Percentiles rank a stretch among this genome's conserved stretches.
These are phyloP conservation scores for Oxyteleia sp. DNA, from an alignment of 2,888 invertebrate species.

Conservation along the genomic window DNA sequence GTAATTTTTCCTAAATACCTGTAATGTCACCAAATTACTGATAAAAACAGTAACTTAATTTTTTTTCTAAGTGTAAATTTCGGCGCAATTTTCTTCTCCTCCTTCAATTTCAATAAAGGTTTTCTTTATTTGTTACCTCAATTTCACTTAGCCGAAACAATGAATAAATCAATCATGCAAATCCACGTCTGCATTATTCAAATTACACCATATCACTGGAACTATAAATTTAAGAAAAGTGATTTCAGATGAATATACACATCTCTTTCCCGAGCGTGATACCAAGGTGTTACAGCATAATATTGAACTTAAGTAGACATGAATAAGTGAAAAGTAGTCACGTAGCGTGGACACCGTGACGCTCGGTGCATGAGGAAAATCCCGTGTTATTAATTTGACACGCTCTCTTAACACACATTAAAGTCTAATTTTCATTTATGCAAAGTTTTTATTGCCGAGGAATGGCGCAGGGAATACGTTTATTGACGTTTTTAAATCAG, in stretches of 20 bases:
- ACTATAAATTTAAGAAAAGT: constrained; percentile 28
- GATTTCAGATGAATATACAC: constrained; percentile 8
- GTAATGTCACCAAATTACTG: too few relatives aligned
- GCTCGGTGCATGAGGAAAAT: not conserved
- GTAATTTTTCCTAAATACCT: too few relatives aligned
- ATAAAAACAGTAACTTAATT: too few relatives aligned
- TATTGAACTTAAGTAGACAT: constrained; percentile 8
- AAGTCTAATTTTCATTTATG: not conserved
- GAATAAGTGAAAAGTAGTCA: constrained; percentile 25
- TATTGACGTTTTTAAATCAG: constrained; percentile 28
- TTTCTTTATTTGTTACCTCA: too few relatives aligned
- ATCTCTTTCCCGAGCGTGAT: constrained; percentile 13
- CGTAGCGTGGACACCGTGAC: constrained; percentile 9
- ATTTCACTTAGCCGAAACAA: too few relatives aligned
- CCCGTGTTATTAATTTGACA: not conserved
- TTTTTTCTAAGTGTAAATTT: too few relatives aligned
- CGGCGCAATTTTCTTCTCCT: too few relatives aligned
- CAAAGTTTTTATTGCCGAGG: not conserved
- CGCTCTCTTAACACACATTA: not conserved
- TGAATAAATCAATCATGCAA: constrained; percentile 39
- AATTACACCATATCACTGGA: constrained; percentile 29
- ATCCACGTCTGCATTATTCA: constrained; percentile 42
- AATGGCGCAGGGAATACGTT: constrained; percentile 9
- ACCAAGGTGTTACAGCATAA: constrained; percentile 23
- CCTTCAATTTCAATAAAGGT: too few relatives aligned